Conservation (phyloP, 2,888 invertebrate species). For the Ypsolopha sequella region DNA sequence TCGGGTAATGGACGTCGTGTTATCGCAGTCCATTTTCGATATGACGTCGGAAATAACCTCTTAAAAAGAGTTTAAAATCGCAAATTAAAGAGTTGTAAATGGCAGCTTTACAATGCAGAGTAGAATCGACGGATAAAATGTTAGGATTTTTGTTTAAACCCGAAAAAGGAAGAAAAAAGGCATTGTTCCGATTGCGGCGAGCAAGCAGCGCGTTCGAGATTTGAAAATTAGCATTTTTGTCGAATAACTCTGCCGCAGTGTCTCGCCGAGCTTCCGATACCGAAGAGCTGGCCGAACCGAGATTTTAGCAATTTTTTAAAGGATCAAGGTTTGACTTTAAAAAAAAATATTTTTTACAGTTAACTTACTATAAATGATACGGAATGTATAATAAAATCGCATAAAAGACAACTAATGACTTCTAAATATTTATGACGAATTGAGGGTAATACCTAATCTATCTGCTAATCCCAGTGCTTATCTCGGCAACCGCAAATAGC, state of each 20-base stretch:
- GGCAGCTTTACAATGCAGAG: slow-evolving; percentile 1
- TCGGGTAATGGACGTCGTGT: slow-evolving; percentile 31
- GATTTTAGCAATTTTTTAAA: slow-evolving; percentile 28
- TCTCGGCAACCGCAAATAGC: not conserved
- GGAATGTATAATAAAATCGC: no score
- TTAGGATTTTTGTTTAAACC: not conserved
- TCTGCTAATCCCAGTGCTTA: not conserved
- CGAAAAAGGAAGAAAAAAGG: slow-evolving; percentile 23
- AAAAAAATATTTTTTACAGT: not conserved
- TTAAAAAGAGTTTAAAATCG: not conserved
- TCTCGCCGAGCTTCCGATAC: slow-evolving; percentile 63
- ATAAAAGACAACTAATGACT: no score
- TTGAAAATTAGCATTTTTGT: slow-evolving; percentile 70
- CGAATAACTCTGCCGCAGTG: slow-evolving; percentile 65
- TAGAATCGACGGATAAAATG: slow-evolving; percentile 1
- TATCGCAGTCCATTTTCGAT: slow-evolving; percentile 23
- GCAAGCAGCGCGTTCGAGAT: slow-evolving; percentile 56
- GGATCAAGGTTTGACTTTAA: not conserved
- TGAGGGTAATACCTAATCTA: not conserved
- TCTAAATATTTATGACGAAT: not conserved
- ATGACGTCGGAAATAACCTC: not conserved
- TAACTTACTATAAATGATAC: no score
- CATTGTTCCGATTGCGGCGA: slow-evolving; percentile 52
- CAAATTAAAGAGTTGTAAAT: slow-evolving; percentile 2
- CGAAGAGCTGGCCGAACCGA: slow-evolving; percentile 42